Evolutionary conservation across 1,140 invertebrate genomes (phyloP).

Genomic region (Ericerus pela): DNA sequence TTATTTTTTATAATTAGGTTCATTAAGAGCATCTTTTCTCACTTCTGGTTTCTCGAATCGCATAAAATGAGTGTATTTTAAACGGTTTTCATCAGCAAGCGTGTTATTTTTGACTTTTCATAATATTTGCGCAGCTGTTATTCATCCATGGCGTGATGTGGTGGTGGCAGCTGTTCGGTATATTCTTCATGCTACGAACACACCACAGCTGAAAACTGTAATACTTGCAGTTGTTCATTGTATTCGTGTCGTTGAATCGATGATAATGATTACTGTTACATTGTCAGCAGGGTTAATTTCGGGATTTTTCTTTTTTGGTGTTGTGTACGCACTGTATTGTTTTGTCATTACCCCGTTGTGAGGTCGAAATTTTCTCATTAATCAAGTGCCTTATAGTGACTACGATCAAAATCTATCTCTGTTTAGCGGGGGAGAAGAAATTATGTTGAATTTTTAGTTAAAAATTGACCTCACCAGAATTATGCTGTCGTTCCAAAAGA

Average conservation of each 20-base stretch:
- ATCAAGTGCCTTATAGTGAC: no score
- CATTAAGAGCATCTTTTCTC: background rate
- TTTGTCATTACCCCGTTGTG: no score
- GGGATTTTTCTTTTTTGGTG: no score
- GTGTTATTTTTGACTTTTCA: slow-evolving; percentile 3
- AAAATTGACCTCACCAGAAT: no score
- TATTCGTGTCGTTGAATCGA: slow-evolving; percentile 3
- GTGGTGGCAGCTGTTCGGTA: background rate
- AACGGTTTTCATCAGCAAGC: background rate
- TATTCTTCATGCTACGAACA: background rate
- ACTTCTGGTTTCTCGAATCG: background rate
- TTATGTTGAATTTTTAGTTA: no score
- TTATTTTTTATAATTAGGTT: slow-evolving; percentile 8
- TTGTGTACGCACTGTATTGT: no score
- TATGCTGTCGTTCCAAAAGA: no score
- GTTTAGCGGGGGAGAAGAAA: no score
- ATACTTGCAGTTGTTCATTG: slow-evolving; percentile 1
- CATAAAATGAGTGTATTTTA: slow-evolving; percentile 9
- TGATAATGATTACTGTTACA: slow-evolving; percentile 10
- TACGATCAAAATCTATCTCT: no score
- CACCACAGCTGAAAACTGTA: slow-evolving; percentile 2
- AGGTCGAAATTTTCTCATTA: no score
- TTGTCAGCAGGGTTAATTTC: slow-evolving; percentile 3
- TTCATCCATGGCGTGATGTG: background rate
- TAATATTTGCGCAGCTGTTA: slow-evolving; percentile 11